Percentiles rank a stretch among this genome's conserved stretches.
Evolutionary conservation across 2,113 vertebrate species (phyloP).

Genomic region (Dipodomys merriami): DNA sequence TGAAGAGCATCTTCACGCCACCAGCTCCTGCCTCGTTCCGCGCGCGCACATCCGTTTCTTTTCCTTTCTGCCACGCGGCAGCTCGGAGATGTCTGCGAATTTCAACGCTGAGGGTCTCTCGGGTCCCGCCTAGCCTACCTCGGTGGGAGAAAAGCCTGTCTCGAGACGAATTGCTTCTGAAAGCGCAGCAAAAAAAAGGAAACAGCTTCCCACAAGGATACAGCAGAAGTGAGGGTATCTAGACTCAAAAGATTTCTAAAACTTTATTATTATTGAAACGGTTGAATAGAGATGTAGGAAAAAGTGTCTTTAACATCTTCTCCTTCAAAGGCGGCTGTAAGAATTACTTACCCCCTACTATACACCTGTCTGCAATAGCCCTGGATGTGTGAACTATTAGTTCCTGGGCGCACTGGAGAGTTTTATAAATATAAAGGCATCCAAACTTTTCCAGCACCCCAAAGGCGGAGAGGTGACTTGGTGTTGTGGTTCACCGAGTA

Average conservation of each 20-base stretch:
- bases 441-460: background rate
- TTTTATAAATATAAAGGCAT: background rate
- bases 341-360: fast-evolving
- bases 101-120: background rate
- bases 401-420: background rate
- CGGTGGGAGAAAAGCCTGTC: background rate
- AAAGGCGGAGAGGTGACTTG: background rate
- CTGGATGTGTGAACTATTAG: background rate
- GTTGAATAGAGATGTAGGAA: background rate
- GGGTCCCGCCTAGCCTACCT: background rate
- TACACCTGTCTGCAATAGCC: background rate
- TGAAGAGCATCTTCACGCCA: background rate
- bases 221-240: background rate
- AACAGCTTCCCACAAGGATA: background rate
- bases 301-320: background rate
- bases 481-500: background rate
- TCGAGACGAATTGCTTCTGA: fast-evolving
- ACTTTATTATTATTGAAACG: background rate
- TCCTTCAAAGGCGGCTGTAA: background rate
- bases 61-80: conserved; percentile 42
- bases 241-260: background rate
- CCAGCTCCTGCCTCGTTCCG: background rate
- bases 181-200: background rate
- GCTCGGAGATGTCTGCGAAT: conserved; percentile 16
- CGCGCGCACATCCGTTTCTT: background rate